Percentiles rank a stretch among this genome's conserved stretches.
phyloP scores from a whole-genome alignment of 2,113 vertebrate species.

The Cairina moschata region DNA sequence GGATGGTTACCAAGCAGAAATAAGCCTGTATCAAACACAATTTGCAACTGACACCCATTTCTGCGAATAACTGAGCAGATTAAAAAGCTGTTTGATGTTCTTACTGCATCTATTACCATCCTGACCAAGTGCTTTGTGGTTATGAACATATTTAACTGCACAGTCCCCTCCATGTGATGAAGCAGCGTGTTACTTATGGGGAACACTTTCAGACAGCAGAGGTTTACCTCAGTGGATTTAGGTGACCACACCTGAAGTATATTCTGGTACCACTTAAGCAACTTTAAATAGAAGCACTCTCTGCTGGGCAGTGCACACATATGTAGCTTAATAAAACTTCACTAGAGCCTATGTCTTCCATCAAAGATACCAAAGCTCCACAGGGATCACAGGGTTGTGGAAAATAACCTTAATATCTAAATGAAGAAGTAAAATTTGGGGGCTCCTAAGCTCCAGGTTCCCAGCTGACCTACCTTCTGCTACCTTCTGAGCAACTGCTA shows the following conservation, averaged over 20 bases:
- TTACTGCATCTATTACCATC: accelerated
- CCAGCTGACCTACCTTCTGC: neutral
- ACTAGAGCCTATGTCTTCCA: neutral
- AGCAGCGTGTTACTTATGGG: neutral
- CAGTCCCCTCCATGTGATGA: accelerated
- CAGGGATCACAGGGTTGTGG: neutral
- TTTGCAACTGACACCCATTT: neutral
- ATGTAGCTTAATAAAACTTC: accelerated
- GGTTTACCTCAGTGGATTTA: neutral
- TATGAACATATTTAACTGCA: accelerated
- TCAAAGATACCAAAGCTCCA: accelerated
- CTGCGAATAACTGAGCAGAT: accelerated
- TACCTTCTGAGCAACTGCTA: neutral
- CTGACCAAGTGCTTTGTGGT: accelerated
- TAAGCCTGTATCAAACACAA: accelerated
- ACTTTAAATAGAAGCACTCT: neutral
- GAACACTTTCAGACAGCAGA: neutral
- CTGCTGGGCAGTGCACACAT: neutral
- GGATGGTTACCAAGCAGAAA: neutral
- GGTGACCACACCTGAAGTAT: neutral
- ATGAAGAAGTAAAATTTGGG: neutral
- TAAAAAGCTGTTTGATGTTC: accelerated
- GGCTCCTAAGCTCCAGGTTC: neutral
- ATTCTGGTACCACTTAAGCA: neutral
- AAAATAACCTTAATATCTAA: neutral